Evolutionary conservation across 2,113 vertebrate species (phyloP).

Genomic region (Copsychus sechellarum): DNA sequence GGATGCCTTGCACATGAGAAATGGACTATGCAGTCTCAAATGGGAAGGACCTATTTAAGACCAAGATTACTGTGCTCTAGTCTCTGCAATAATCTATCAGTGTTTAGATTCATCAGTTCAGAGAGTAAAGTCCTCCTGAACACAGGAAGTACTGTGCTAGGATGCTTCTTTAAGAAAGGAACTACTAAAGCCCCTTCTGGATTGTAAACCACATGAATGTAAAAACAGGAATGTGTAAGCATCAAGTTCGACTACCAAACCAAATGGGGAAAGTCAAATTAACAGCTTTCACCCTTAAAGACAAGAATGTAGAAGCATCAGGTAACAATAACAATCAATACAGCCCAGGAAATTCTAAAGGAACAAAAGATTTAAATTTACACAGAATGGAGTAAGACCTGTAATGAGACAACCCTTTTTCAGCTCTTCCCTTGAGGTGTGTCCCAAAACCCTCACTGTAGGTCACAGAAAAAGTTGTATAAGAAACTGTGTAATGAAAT

Average conservation of each 20-base stretch:
- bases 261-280: not conserved
- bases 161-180: not conserved
- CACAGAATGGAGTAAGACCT: not conserved
- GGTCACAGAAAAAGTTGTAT: not conserved
- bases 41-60: not conserved
- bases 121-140: not conserved
- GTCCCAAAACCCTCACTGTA: constrained; percentile 29
- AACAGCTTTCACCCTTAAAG: not conserved
- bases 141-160: not conserved
- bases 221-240: not conserved
- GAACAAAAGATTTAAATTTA: not conserved
- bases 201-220: not conserved
- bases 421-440: not conserved
- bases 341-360: not conserved
- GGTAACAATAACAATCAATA: not conserved
- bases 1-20: not conserved
- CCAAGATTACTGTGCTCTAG: not conserved
- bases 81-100: not conserved
- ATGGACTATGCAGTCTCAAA: not conserved
- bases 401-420: not conserved
- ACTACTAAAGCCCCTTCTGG: not conserved
- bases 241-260: not conserved
- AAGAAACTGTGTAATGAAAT: constrained; percentile 16
- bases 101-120: not conserved
- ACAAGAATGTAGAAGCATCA: not conserved